Conservation (phyloP, 2,888 invertebrate species). For the Megalurothrips usitatus region DNA sequence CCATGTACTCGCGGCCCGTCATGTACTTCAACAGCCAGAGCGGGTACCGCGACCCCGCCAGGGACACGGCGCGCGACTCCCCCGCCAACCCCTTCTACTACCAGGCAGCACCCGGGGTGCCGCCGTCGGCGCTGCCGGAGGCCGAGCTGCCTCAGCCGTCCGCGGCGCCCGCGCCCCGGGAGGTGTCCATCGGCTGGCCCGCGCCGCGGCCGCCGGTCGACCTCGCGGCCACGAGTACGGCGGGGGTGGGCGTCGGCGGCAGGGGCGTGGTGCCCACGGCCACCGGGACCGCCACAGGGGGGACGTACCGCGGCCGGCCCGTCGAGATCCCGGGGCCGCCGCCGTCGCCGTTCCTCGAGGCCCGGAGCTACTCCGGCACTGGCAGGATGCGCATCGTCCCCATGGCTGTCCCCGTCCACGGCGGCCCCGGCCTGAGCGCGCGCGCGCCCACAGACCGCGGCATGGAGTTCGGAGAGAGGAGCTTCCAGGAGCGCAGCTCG, state of each 20-base stretch:
- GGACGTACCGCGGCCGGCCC: background rate
- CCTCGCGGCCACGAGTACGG: background rate
- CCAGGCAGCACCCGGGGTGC: background rate
- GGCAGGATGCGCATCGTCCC: constrained; percentile 8
- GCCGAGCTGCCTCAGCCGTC: background rate
- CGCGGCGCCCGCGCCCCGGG: background rate
- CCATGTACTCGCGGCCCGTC: constrained; percentile 10
- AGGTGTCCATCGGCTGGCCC: background rate
- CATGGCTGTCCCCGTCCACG: background rate
- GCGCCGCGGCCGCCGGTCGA: background rate
- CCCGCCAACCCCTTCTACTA: constrained; percentile 13
- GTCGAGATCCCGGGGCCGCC: constrained; percentile 15
- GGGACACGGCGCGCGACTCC: background rate
- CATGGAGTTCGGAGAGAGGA: constrained; percentile 5
- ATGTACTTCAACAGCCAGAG: constrained; percentile 23
- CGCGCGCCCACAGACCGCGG: constrained; percentile 13
- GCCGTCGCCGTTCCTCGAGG: background rate
- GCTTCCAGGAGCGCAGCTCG: constrained; percentile 8
- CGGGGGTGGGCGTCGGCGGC: background rate
- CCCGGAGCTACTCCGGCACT: background rate
- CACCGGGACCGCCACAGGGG: background rate
- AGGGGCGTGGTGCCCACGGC: background rate
- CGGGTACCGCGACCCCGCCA: background rate
- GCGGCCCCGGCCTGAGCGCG: constrained; percentile 1
- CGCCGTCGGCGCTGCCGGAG: background rate